Percentiles rank a stretch among this genome's conserved stretches.
phyloP scores from a whole-genome alignment of 37 sponge, comb jelly and placozoan species.

The Eunapius fragilis region DNA sequence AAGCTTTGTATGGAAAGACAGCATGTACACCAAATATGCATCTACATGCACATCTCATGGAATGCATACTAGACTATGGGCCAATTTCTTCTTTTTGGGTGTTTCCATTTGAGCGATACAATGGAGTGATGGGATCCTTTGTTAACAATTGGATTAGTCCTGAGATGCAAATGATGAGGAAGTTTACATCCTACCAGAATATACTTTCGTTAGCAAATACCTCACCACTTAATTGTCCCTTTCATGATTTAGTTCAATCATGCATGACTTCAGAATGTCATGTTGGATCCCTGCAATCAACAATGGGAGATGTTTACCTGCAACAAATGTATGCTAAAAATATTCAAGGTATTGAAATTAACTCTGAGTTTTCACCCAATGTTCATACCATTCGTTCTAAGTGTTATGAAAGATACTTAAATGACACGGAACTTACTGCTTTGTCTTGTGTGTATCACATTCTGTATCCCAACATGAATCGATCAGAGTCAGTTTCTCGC shows the following conservation, averaged over 20 bases:
- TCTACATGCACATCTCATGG: conserved; percentile 33
- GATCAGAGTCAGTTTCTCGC: neutral
- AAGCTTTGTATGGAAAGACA: conserved; percentile 32
- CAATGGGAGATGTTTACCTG: neutral
- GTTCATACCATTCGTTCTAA: neutral
- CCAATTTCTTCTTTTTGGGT: conserved; percentile 58
- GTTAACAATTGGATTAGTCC: conserved; percentile 51
- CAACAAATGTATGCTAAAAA: neutral
- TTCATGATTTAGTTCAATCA: neutral
- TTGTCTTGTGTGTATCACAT: neutral
- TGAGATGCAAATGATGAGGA: conserved; percentile 47
- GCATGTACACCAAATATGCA: conserved; percentile 58
- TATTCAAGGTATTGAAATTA: neutral
- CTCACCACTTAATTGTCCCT: neutral
- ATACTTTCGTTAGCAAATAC: neutral
- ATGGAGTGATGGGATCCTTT: conserved; percentile 57
- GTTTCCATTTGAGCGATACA: conserved; percentile 58
- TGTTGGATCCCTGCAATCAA: neutral
- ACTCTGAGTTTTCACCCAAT: neutral
- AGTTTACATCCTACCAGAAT: conserved; percentile 25
- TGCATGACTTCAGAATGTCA: neutral
- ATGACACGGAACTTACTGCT: neutral
- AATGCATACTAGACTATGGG: conserved; percentile 57
- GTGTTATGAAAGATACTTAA: neutral
- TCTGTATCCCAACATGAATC: neutral